Evolutionary conservation across 1,140 invertebrate species (phyloP).

Genomic region (Copidosoma floridanum): DNA sequence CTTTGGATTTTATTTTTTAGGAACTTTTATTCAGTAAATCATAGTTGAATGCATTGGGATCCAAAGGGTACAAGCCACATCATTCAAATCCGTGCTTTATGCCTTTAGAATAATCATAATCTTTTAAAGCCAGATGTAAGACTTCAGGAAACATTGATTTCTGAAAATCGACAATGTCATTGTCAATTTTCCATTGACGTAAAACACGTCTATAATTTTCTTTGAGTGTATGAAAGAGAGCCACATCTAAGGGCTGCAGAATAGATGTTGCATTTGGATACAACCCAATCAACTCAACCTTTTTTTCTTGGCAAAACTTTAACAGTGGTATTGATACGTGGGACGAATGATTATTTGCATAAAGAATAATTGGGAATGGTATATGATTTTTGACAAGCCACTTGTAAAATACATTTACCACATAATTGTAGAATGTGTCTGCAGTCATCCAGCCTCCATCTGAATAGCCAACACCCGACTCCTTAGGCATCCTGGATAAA

Average conservation of each 20-base stretch:
- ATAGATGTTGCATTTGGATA: constrained; percentile 44
- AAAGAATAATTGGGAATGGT: constrained; percentile 42
- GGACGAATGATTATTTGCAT: constrained; percentile 49
- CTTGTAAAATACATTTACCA: constrained; percentile 42
- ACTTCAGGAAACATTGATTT: too few species aligned
- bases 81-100: not conserved
- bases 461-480: constrained; percentile 40
- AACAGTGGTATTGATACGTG: constrained; percentile 42
- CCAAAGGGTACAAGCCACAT: not conserved
- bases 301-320: constrained; percentile 45
- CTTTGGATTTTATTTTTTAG: too few species aligned
- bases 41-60: not conserved
- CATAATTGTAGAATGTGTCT: constrained; percentile 45
- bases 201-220: not conserved
- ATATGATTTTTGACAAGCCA: constrained; percentile 36
- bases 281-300: too few species aligned
- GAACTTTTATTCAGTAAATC: not conserved
- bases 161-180: not conserved
- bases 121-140: not conserved
- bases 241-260: constrained; percentile 45
- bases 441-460: constrained; percentile 46
- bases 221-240: constrained; percentile 22
- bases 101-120: not conserved
- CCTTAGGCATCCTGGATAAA: constrained; percentile 30
- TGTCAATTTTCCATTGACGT: not conserved